Evolutionary conservation across 2,888 invertebrate genomes (phyloP).

Genomic region (Podabrus alpinus): DNA sequence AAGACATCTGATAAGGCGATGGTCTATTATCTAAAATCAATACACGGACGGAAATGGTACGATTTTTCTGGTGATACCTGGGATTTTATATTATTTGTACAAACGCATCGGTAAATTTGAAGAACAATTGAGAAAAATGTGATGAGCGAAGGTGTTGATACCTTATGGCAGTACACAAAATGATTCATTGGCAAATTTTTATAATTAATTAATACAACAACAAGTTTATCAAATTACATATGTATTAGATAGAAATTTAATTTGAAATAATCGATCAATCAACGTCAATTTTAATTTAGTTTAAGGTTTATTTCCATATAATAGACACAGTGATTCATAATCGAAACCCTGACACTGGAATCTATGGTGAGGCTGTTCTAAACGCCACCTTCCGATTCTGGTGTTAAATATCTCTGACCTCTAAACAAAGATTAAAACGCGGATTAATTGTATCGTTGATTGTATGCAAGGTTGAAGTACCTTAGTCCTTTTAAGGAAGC

Average conservation of each 20-base stretch:
- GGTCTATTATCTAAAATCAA: too few relatives aligned
- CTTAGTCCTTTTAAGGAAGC: slow-evolving; percentile 27
- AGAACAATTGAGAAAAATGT: background rate
- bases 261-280: slow-evolving; percentile 9
- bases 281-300: slow-evolving; percentile 13
- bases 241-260: background rate
- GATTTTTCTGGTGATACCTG: too few relatives aligned
- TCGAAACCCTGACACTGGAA: slow-evolving; percentile 12
- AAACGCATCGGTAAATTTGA: too few relatives aligned
- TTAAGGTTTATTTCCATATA: slow-evolving; percentile 15
- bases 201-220: background rate
- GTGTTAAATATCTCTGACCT: slow-evolving; percentile 19
- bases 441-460: slow-evolving; percentile 21
- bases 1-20: too few relatives aligned
- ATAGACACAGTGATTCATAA: slow-evolving; percentile 2
- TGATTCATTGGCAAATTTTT: background rate
- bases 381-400: background rate
- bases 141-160: background rate
- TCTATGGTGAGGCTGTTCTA: background rate
- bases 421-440: slow-evolving; percentile 12
- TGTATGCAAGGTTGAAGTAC: slow-evolving; percentile 24
- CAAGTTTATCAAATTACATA: background rate
- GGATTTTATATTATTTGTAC: too few relatives aligned
- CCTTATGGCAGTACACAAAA: background rate
- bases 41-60: too few relatives aligned